Base-by-base conservation (phyloP, 2,888 invertebrate species). In the Chaitophorus viminalis region DNA sequence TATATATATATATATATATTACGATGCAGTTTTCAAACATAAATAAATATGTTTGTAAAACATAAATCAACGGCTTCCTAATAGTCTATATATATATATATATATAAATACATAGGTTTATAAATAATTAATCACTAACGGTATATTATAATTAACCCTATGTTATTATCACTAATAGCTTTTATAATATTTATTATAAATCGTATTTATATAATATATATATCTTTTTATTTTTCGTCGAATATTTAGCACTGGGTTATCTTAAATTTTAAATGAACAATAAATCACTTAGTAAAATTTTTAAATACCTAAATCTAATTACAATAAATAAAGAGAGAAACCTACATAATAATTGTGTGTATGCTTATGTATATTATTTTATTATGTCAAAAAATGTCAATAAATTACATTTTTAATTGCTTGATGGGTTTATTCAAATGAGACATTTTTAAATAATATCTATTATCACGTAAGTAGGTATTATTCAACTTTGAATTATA, bases 111-210 rank as follows among this genome's bases (percentile, higher is more conserved):
- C 18, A 82, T 68, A 39, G 60, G 60, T 78, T 70, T 46, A 46
- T 82, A 33, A 18, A 82, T 36, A 54, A 75, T 83, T 75, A 82
- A 75, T 76, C 60, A 83, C 83, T 84, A 84, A 76, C 31, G 39
- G 65, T 84, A 65, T 75, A 84, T 75, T 84, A 65, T 84, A 65
- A 68, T 76, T 76, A 77, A 68, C 25, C 60, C 76, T 85, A 85
- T 52, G 18, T 65, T 75, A 76, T 84, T 76, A 84, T 76, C 75
- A 84, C 76, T 84, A 84, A 76, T 76, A 76, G 84, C 76, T 84
- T 76, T 65, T 84, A 75, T 83, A 60, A 74, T 82, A 74, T 9
- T 65, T 65, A 68, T 77, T 70, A 25, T 31, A 70, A 54, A 79
- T 65, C 8, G 39, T 39, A 36, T 79, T 52, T 60, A 36, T 54